Evolutionary conservation across 2,797 vertebrate species (phyloP).

Genomic region (Manis javanica): DNA sequence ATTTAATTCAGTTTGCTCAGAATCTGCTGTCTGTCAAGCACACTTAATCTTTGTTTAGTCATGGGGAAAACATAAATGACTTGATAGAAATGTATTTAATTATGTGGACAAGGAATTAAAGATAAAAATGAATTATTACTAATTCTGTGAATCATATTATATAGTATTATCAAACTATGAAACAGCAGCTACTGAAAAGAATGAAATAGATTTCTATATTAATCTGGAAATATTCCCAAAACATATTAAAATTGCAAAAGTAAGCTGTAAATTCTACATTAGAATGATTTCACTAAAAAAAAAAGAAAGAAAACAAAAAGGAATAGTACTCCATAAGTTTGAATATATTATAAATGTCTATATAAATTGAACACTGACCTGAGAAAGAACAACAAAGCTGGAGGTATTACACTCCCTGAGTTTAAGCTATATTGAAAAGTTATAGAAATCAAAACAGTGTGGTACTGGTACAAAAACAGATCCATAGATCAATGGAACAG

Average conservation of each 20-base stretch:
- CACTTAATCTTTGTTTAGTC: background rate
- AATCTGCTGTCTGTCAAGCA: background rate
- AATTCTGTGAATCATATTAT: background rate
- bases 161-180: background rate
- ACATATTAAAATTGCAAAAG: background rate
- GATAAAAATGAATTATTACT: background rate
- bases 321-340: background rate
- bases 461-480: no score
- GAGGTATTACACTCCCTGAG: no score
- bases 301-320: background rate
- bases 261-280: background rate
- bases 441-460: no score
- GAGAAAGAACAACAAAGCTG: no score
- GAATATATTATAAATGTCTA: background rate
- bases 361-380: background rate
- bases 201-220: background rate
- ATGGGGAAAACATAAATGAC: background rate
- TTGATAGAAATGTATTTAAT: background rate
- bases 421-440: no score
- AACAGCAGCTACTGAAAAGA: background rate
- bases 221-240: background rate
- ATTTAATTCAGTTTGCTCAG: conserved; percentile 7
- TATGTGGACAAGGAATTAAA: background rate
- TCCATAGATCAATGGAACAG: no score
- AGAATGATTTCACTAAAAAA: background rate